These are phyloP conservation scores for Chaetogeoica ovagalla DNA, from an alignment of 2,888 invertebrate species.

Conservation along the genomic window DNA sequence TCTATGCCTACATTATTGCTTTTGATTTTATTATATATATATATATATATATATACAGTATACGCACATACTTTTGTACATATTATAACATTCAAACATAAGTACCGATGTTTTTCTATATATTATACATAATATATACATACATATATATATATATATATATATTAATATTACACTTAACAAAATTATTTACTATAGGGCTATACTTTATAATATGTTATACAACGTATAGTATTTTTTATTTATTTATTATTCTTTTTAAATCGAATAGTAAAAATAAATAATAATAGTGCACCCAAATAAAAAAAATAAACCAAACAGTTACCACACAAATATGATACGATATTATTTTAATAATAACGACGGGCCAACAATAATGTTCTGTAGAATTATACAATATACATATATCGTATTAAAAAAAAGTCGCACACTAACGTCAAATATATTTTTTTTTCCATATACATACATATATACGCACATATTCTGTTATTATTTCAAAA, in stretches of 20 bases:
- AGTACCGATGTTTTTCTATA: slow-evolving; percentile 28
- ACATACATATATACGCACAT: slow-evolving; percentile 17
- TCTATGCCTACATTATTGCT: slow-evolving; percentile 25
- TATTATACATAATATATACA: neutral
- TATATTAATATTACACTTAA: slow-evolving; percentile 13
- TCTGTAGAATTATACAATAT: neutral
- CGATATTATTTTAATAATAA: neutral
- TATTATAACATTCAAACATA: slow-evolving; percentile 3
- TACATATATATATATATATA: too few species aligned
- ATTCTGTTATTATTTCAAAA: slow-evolving; percentile 17
- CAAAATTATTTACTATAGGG: neutral
- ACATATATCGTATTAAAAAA: neutral
- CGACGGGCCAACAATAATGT: neutral
- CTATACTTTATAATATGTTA: slow-evolving; percentile 11
- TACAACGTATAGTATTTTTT: neutral
- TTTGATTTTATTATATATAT: slow-evolving; percentile 25
- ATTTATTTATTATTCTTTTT: neutral
- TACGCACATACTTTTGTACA: slow-evolving; percentile 6
- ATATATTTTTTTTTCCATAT: neutral
- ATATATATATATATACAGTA: too few species aligned
- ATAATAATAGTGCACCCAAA: neutral
- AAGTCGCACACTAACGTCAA: neutral
- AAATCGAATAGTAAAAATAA: neutral
- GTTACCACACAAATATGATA: slow-evolving; percentile 32
- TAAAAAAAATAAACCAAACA: slow-evolving; percentile 6